Percentiles rank a stretch among this genome's conserved stretches.
Evolutionary conservation across 2,888 invertebrate species (phyloP).

Genomic region (Luperina testacea): DNA sequence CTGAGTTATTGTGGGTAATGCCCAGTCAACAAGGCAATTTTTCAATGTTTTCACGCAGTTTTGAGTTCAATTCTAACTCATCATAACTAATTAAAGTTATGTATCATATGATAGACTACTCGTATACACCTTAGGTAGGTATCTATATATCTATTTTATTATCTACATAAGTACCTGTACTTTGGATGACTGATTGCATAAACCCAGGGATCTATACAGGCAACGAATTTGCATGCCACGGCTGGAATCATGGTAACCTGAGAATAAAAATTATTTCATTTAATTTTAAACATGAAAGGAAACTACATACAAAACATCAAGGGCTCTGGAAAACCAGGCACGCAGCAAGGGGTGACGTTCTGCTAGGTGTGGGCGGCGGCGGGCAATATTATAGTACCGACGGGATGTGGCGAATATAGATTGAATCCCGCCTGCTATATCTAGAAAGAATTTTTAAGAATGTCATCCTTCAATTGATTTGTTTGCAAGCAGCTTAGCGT

Average conservation of each 20-base stretch:
- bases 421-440: background rate
- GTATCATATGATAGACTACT: background rate
- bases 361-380: too few species aligned
- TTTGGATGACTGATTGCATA: constrained; percentile 97
- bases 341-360: background rate
- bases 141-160: constrained; percentile 3
- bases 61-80: background rate
- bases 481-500: too few species aligned
- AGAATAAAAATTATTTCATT: constrained; percentile 7
- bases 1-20: background rate
- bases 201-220: constrained; percentile 97
- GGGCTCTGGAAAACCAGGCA: background rate
- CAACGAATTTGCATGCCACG: constrained; percentile 95
- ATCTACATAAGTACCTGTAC: constrained; percentile 91
- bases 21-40: background rate
- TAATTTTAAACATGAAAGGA: background rate
- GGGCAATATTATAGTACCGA: background rate
- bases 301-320: background rate
- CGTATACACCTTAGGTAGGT: background rate
- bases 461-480: too few species aligned
- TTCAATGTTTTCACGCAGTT: background rate
- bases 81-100: background rate
- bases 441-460: background rate
- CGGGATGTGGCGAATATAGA: background rate
- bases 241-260: constrained; percentile 96